Base-by-base conservation (phyloP, 1,140 invertebrate genomes). In the Diplogasteroides magnus region DNA sequence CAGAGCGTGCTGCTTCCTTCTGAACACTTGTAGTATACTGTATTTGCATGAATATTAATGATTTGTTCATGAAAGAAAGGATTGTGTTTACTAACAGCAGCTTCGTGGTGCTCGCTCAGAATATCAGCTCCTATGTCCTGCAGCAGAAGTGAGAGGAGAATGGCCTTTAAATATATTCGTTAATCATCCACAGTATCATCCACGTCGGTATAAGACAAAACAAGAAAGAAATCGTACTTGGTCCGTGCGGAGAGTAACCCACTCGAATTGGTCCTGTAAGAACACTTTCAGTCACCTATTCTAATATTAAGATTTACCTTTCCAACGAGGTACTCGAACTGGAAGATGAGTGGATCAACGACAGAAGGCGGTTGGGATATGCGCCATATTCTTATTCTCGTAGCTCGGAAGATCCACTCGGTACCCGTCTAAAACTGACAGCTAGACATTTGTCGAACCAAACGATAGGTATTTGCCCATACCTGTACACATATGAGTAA, bases 191-290 rank as follows among this genome's bases (percentile, higher is more conserved):
- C 28, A 28, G 26, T 28, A 15, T 27, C 58, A 3, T 48, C 57
- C n/a, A n/a, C n/a, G n/a, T n/a, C n/a, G n/a, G n/a, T n/a, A n/a
- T n/a, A n/a, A n/a, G n/a, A n/a, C n/a, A n/a, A n/a, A n/a, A n/a
- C n/a, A n/a, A n/a, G n/a, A n/a, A n/a, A n/a, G n/a, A n/a, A 28
- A 29, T 1, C 23, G 3, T 63, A 63, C 67, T 28, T 74, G 73
- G 32, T 74, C 62, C 15, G 73, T 74, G 19, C 56, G 31, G 1
- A 74, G 48, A n/a, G 64, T 62, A 26, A 74, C 67, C 73, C 73
- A 74, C 28, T 74, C 64, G 65, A 74, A 74, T 23, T 60, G 61
- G 61, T 74, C 69, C 27, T n/a, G n/a, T n/a, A n/a, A n/a, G n/a
- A n/a, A n/a, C n/a, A n/a, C n/a, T n/a, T n/a, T n/a, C n/a, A n/a